phyloP scores from a whole-genome alignment of 1,140 invertebrate species.

The Muscidifurax raptorellus region DNA sequence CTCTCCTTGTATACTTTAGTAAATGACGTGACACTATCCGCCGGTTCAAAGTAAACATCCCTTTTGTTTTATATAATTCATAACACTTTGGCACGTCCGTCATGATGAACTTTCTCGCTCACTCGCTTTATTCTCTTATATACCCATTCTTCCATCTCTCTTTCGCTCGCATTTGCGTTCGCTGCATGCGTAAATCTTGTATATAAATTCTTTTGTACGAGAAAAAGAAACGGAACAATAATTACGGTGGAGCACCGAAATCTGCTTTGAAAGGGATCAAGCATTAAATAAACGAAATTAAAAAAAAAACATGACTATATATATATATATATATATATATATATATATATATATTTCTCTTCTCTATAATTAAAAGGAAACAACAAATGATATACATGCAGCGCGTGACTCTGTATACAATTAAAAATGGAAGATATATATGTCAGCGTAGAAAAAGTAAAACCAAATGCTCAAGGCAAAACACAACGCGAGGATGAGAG shows the following conservation, averaged over 20 bases:
- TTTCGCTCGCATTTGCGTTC: neutral
- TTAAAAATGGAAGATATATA: neutral
- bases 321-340: neutral
- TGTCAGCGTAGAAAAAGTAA: neutral
- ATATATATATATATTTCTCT: slow-evolving; percentile 2
- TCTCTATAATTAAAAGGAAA: neutral
- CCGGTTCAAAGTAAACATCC: slow-evolving; percentile 19
- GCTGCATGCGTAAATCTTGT: slow-evolving; percentile 7
- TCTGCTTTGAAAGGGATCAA: neutral
- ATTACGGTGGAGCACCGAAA: slow-evolving; percentile 22
- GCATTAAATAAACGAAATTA: neutral
- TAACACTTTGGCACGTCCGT: slow-evolving; percentile 47
- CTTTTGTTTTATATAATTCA: slow-evolving; percentile 31
- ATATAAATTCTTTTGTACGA: slow-evolving; percentile 14
- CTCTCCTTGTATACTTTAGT: slow-evolving; percentile 39
- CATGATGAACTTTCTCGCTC: slow-evolving; percentile 6
- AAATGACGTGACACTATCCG: slow-evolving; percentile 17
- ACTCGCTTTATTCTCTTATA: neutral
- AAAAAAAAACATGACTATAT: neutral
- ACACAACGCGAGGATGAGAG: neutral
- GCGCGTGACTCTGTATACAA: neutral
- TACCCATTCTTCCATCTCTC: too few relatives aligned
- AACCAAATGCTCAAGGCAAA: neutral
- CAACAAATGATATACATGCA: neutral
- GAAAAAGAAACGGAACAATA: slow-evolving; percentile 19